Evolutionary conservation across 2,888 invertebrate genomes (phyloP), one percentile per base, ranked within the genome.

Genomic region (Aphodius sticticus): DNA sequence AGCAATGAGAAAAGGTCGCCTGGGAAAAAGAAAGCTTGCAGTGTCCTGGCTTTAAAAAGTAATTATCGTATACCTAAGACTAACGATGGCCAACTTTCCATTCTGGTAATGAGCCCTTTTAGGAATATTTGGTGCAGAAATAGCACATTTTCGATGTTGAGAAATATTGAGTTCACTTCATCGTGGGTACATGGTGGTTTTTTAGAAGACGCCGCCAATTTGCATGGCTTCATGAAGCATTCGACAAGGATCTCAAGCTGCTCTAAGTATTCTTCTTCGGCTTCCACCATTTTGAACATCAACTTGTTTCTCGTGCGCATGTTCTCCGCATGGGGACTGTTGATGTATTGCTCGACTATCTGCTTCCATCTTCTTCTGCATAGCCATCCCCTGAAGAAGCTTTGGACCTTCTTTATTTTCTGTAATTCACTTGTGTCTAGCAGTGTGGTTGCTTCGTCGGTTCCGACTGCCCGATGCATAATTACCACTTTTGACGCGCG

Each of bases 1-100:
- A 97, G 91, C 96, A 97, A 97, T 89, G 97, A 96, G 91, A 97
- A 97, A 87, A 97, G 91, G 90, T 97, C 97, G 87, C 97, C 97
- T 96, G 26, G 26, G 26, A 26, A 91, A 83, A 84, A 84, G 35
- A 1, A 16, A 71, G 15, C 71, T 26, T 26, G 3, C 37, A 53
- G 14, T 3, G n/a, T 6, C n/a, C 15, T 9, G 38, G 6, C 6
- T 6, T 16, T n/a, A n/a, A 69, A n/a, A 69, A 26, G 69, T 16
- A 38, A 26, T 15, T 70, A 6, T 26, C 83, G 89, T 91, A 90
- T 96, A 97, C 97, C 89, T 26, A 97, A 91, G 82, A 97, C 97
- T 82, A 97, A 91, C 6, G 97, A 97, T 71, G 97, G 97, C 97
- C 97, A 97, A 81, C 95, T 96, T 88, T 97, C 97, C 93, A 97